A percentile compares a stretch with the other conserved stretches of the same genome.
Conservation (phyloP, 2,113 vertebrate genomes). For the Anthoscopus minutus region DNA sequence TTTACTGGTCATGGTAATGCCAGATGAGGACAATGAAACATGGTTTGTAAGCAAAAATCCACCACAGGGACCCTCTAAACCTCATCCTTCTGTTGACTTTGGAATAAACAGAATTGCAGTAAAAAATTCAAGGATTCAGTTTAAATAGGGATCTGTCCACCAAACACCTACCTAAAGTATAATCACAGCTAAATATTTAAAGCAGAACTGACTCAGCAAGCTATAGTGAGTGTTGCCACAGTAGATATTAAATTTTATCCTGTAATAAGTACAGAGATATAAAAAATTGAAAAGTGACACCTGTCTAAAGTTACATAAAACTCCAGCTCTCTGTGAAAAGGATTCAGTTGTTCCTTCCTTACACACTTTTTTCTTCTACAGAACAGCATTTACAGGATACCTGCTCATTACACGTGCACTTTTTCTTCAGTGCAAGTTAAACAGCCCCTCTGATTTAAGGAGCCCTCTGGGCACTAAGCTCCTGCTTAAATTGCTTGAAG, state of each 20-base stretch:
- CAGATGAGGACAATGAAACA: background rate
- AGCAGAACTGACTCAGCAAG: background rate
- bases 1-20: background rate
- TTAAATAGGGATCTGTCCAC: background rate
- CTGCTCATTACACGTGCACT: background rate
- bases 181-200: background rate
- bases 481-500: background rate
- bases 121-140: background rate
- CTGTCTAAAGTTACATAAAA: background rate
- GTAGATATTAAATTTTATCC: background rate
- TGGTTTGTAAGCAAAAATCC: background rate
- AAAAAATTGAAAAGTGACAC: background rate
- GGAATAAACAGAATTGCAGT: background rate
- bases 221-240: background rate
- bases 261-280: background rate
- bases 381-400: background rate
- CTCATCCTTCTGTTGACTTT: background rate
- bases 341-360: background rate
- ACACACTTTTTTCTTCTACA: background rate
- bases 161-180: background rate
- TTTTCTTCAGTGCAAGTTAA: background rate
- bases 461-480: background rate
- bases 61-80: background rate
- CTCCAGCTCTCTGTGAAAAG: background rate
- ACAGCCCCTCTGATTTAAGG: background rate